Base-by-base conservation (phyloP, 2,113 vertebrate genomes). In the Cyprinodon brontotheroides region DNA sequence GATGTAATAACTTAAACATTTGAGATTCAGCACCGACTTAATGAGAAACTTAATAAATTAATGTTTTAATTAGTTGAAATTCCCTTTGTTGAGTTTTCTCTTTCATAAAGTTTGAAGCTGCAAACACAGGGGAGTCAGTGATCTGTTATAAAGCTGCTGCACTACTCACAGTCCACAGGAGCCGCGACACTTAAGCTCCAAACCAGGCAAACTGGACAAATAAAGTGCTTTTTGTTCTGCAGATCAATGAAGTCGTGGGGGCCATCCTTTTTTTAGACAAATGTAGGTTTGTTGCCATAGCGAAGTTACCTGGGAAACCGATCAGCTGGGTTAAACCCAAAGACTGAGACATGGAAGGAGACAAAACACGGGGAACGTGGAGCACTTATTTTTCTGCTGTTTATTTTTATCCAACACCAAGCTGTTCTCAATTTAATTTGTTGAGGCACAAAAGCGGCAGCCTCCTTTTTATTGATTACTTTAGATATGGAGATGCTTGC, bases 201-300 rank as follows among this genome's bases (percentile, higher is more conserved):
- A 86, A 82, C 68, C 77, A 77, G 71, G 48, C 63, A 57, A 66
- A 73, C 73, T 65, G 65, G 75, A 43, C n/a, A 84, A 86, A 83
- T 72, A 78, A 78, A 74, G 70, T 29, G 59, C 61, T 73, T 83
- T 77, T 70, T 85, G 71, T 88, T 63, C 70, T 17, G 53, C 73
- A 65, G 68, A 89, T 87, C 80, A 74, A 85, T 86, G 74, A 82
- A 89, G 82, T 86, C 85, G 77, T 72, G 68, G 70, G 73, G 64
- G 74, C 47, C 59, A 68, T 78, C 75, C 78, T 87, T 68, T 91
- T 29, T 87, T 89, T 83, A 88, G 83, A 78, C 83, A 82, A 79
- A 87, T 89, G 75, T 84, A 88, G 50, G 50, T 86, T 92, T 90
- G 92, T 94, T 93, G 88, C 92, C 91, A 93, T 92, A 92, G 92